phyloP scores from a whole-genome alignment of 2,113 vertebrate genomes.

The Ranitomeya imitator region DNA sequence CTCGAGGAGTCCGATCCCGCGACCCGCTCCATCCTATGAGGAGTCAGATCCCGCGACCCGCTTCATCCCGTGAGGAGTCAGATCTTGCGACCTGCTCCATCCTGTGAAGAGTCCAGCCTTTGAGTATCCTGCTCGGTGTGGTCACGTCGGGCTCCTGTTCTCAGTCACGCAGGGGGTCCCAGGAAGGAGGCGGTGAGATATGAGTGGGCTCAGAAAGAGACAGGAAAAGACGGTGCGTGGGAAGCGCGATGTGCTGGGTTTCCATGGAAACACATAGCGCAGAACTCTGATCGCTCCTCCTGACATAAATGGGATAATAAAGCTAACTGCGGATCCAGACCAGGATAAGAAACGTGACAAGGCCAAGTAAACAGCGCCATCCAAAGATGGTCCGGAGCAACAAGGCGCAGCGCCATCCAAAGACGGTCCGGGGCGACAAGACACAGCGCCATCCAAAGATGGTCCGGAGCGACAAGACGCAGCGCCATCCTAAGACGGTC shows the following conservation, averaged over 20 bases:
- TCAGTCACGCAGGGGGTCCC: slow-evolving; percentile 1
- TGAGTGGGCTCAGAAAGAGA: slow-evolving; percentile 41
- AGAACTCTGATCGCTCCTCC: not conserved
- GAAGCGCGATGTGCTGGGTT: slow-evolving; percentile 41
- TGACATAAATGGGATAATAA: slow-evolving; percentile 14
- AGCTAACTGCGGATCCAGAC: not conserved
- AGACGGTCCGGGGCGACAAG: too few relatives aligned
- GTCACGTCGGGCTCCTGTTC: not conserved
- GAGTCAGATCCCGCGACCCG: too few relatives aligned
- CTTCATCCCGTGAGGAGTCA: too few relatives aligned
- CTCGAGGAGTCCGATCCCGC: too few relatives aligned
- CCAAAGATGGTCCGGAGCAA: not conserved
- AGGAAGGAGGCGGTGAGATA: not conserved
- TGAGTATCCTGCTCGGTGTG: too few relatives aligned
- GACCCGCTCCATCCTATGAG: too few relatives aligned
- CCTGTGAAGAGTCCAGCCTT: not conserved
- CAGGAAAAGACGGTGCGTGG: slow-evolving; percentile 36
- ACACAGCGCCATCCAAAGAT: too few relatives aligned
- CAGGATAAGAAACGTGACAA: not conserved
- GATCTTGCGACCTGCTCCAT: not conserved
- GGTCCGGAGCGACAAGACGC: too few relatives aligned
- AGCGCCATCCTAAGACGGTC: too few relatives aligned
- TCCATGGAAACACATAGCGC: slow-evolving; percentile 45
- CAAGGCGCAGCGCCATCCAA: too few relatives aligned
- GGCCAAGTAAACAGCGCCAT: not conserved